These are phyloP conservation scores for Forbesichthys agassizii DNA, from an alignment of 2,113 vertebrate genomes.

Conservation along the genomic window DNA sequence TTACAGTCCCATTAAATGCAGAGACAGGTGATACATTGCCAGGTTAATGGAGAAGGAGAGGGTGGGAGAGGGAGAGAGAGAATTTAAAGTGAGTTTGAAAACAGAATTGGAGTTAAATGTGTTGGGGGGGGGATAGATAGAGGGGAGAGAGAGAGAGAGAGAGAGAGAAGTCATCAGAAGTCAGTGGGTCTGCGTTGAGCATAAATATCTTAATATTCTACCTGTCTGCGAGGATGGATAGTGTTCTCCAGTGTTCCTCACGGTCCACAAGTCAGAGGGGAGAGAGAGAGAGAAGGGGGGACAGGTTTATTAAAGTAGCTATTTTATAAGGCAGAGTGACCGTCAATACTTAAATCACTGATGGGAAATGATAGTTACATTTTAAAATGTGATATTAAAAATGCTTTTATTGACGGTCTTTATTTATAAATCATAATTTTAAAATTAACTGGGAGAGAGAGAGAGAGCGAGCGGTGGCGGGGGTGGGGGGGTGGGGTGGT, in stretches of 20 bases:
- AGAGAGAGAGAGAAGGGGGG: not conserved
- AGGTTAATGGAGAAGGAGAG: slow-evolving; percentile 34
- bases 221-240: slow-evolving; percentile 44
- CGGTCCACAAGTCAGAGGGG: slow-evolving; percentile 15
- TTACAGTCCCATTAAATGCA: slow-evolving; percentile 44
- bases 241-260: slow-evolving; percentile 23
- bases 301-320: no score
- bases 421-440: no score
- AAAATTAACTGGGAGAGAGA: not conserved
- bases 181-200: slow-evolving; percentile 57
- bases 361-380: no score
- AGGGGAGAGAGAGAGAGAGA: not conserved
- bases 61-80: not conserved
- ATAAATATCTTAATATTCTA: slow-evolving; percentile 58
- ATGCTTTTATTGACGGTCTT: no score
- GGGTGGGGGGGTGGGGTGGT: not conserved
- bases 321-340: no score
- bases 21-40: slow-evolving; percentile 56
- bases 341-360: no score
- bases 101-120: not conserved
- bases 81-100: not conserved
- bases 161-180: slow-evolving; percentile 8
- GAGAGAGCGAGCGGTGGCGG: not conserved
- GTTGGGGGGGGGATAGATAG: not conserved
- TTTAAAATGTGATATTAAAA: no score